A percentile compares a stretch with the other conserved stretches of the same genome.
Conservation (phyloP, 2,797 vertebrate genomes). For the Oryzias sinensis region DNA sequence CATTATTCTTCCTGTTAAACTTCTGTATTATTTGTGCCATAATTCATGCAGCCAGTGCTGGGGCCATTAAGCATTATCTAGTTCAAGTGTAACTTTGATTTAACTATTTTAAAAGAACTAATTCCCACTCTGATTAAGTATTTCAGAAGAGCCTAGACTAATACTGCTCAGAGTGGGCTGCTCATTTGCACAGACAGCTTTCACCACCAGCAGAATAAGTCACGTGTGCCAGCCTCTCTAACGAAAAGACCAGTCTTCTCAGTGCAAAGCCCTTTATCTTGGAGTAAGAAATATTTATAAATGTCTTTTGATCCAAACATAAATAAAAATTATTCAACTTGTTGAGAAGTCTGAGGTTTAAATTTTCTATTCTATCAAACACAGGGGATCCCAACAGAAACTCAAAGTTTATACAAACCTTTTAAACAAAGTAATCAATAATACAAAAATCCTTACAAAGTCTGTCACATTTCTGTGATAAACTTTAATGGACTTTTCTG, state of each 20-base stretch:
- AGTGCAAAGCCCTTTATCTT: too few relatives aligned
- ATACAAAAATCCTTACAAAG: too few relatives aligned
- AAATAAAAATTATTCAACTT: too few relatives aligned
- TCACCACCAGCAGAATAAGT: conserved; percentile 37
- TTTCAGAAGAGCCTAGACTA: conserved; percentile 22
- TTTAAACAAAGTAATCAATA: too few relatives aligned
- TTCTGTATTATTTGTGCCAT: conserved; percentile 11
- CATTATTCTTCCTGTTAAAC: conserved; percentile 39
- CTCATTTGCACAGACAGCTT: conserved; percentile 27
- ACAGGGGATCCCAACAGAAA: too few relatives aligned
- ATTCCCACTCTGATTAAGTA: conserved; percentile 36
- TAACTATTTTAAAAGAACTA: conserved; percentile 44
- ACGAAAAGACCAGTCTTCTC: conserved; percentile 10
- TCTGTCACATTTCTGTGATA: too few relatives aligned
- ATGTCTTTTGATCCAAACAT: too few relatives aligned
- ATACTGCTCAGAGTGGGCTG: conserved; percentile 22
- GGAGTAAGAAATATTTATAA: too few relatives aligned
- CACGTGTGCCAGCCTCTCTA: conserved; percentile 24
- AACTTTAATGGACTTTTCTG: too few relatives aligned
- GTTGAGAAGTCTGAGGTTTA: too few relatives aligned
- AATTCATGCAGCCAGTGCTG: conserved; percentile 30
- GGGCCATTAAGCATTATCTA: conserved; percentile 15
- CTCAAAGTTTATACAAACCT: too few relatives aligned
- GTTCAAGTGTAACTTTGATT: conserved; percentile 45
- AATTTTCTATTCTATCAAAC: too few relatives aligned